Base-by-base conservation (phyloP, 2,888 invertebrate genomes). In the Noctua comes region DNA sequence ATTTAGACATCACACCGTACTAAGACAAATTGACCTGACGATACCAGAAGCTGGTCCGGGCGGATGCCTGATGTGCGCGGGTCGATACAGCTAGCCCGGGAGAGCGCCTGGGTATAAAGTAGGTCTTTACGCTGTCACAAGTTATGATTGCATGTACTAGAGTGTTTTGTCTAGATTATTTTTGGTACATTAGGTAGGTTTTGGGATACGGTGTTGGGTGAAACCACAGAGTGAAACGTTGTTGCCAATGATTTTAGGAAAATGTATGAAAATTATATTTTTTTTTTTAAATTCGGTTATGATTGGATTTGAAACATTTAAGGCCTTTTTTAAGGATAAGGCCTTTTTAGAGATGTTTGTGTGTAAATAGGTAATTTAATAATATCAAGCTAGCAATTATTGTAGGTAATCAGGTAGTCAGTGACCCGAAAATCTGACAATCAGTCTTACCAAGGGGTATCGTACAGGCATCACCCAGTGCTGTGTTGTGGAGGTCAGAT, bases 71-170 rank as follows among this genome's bases (percentile, higher is more conserved):
- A 57, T 51, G 48, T 64, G 59, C 79, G 80, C 82, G 82, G 94
- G 93, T 94, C 94, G 94, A 94, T 94, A 93, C 88, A 94, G 94
- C 93, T 90, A 59, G 91, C 89, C 93, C 93, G 93, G 93, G 83
- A 84, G 85, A 79, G 81, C 82, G 83, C 77, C 79, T 81, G 88
- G 76, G 68, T 81, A 79, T 77, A 71, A 83, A 89, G 85, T 89
- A 89, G 88, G 88, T 85, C 86, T 88, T 76, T 81, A 72, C 76
- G 62, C 70, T 70, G 86, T 78, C 76, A 79, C 69, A 76, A 80
- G 73, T 89, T 84, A 89, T 80, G 80, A 84, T 87, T 86, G 72
- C 74, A 79, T 48, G 71, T 76, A 68, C 70, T 13, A 57, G 62
- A 73, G 27, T 78, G 51, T 68, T 68, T 66, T n/a, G 62, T 66